Conservation (phyloP, 2,797 vertebrate species). For the Rhinophrynus dorsalis region DNA sequence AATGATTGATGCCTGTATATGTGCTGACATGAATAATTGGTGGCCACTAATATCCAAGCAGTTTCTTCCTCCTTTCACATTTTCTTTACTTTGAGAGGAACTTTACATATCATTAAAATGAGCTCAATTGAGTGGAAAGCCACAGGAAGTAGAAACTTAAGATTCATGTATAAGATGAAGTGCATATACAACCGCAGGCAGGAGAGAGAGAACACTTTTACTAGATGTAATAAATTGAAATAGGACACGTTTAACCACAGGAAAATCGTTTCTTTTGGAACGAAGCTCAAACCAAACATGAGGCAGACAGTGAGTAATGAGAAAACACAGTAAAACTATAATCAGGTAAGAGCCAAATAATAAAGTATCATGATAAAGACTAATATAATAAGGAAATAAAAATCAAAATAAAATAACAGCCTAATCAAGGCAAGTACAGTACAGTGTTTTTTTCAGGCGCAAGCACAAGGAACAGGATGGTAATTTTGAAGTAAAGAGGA, state of each 20-base stretch:
- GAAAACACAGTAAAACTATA: not conserved
- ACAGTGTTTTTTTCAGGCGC: not conserved
- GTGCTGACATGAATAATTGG: not conserved
- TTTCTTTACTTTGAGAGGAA: not conserved
- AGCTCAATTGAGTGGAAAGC: conserved; percentile 21
- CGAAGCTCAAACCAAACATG: not conserved
- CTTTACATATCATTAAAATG: conserved; percentile 20
- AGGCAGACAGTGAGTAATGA: conserved; percentile 1
- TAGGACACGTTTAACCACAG: conserved; percentile 21
- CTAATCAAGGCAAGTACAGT: not conserved
- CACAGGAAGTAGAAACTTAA: not conserved
- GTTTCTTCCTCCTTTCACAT: not conserved
- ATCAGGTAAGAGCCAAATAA: conserved; percentile 12
- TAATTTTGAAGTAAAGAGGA: not conserved
- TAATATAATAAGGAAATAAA: conserved; percentile 21
- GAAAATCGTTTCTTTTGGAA: conserved; percentile 13
- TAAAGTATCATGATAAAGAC: conserved; percentile 27
- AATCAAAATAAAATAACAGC: conserved; percentile 26
- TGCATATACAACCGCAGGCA: conserved; percentile 5
- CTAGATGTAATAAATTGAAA: conserved; percentile 34
- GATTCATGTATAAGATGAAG: not conserved
- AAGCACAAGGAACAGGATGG: not conserved
- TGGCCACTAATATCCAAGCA: not conserved
- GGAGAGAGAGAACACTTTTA: conserved; percentile 11
- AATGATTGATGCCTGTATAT: not conserved